phyloP scores from a whole-genome alignment of 2,797 vertebrate genomes.

The Acrocephalus scirpaceus region DNA sequence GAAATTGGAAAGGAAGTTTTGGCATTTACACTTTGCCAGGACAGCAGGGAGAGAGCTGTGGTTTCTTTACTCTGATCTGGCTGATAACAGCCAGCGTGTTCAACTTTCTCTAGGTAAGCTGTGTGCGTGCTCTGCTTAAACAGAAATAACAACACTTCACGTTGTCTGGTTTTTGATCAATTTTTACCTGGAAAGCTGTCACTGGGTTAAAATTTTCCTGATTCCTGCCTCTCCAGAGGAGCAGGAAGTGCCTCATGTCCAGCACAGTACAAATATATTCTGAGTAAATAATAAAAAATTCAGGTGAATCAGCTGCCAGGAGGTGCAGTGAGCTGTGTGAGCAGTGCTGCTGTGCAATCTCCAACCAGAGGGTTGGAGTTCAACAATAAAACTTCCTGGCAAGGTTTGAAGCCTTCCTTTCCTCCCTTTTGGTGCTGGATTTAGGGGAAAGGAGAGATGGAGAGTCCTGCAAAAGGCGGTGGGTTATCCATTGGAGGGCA shows the following conservation, averaged over 20 bases:
- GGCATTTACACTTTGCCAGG: neutral
- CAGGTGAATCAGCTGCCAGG: neutral
- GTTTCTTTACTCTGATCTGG: neutral
- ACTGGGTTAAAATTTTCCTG: neutral
- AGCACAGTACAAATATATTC: neutral
- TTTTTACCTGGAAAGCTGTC: neutral
- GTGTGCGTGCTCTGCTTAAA: neutral
- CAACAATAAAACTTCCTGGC: neutral
- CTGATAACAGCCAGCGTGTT: neutral
- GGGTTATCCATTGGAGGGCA: neutral
- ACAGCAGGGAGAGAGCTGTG: neutral
- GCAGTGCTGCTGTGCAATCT: fast-evolving
- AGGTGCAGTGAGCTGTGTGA: neutral
- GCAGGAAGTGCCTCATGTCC: neutral
- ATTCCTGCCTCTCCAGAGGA: neutral
- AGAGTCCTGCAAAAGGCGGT: neutral
- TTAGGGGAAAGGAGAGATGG: neutral
- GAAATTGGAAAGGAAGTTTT: neutral
- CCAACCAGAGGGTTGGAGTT: neutral
- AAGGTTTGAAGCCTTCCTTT: neutral
- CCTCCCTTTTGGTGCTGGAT: neutral
- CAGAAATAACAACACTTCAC: neutral
- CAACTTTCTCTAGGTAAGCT: neutral
- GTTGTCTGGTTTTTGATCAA: fast-evolving
- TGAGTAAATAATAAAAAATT: neutral